Percentiles rank a stretch among this genome's conserved stretches.
These are phyloP conservation scores for Drosophila quasianomalipes DNA, from an alignment of 2,888 invertebrate genomes.

Conservation along the genomic window DNA sequence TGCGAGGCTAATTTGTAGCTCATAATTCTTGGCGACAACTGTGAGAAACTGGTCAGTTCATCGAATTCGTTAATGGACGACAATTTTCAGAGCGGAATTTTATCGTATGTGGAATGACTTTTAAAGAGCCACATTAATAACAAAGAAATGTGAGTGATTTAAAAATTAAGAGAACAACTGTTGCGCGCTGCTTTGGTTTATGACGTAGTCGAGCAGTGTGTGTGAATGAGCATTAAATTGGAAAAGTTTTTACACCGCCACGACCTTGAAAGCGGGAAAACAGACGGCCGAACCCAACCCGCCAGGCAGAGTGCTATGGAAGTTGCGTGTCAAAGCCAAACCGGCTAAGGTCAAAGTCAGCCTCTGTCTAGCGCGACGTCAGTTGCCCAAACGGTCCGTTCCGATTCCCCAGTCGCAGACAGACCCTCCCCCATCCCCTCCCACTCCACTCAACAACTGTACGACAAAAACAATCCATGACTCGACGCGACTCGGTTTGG, in stretches of 20 bases:
- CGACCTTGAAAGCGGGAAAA: constrained; percentile 58
- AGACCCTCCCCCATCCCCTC: not conserved
- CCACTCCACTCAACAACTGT: constrained; percentile 6
- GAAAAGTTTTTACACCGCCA: constrained; percentile 65
- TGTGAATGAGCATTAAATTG: constrained; percentile 61
- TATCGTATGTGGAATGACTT: not conserved
- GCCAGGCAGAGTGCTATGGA: constrained; percentile 26
- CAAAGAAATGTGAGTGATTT: not conserved
- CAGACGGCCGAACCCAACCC: constrained; percentile 1
- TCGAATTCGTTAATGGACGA: not conserved
- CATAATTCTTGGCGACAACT: not conserved
- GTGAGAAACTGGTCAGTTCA: not conserved
- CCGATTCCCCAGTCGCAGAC: constrained; percentile 37
- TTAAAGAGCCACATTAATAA: not conserved
- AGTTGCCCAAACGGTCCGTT: constrained; percentile 27
- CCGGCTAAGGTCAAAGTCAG: constrained; percentile 61
- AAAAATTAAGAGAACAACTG: not conserved
- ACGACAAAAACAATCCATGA: constrained; percentile 50
- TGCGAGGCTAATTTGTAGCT: not conserved
- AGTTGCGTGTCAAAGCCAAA: constrained; percentile 56
- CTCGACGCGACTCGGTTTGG: constrained; percentile 21
- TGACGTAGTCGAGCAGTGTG: constrained; percentile 37
- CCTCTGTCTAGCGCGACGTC: constrained; percentile 41
- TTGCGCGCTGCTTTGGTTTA: constrained; percentile 1
- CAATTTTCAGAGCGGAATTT: not conserved